Evolutionary conservation across 2,888 invertebrate species (phyloP).

Genomic region (Amphipyra tragopoginis): DNA sequence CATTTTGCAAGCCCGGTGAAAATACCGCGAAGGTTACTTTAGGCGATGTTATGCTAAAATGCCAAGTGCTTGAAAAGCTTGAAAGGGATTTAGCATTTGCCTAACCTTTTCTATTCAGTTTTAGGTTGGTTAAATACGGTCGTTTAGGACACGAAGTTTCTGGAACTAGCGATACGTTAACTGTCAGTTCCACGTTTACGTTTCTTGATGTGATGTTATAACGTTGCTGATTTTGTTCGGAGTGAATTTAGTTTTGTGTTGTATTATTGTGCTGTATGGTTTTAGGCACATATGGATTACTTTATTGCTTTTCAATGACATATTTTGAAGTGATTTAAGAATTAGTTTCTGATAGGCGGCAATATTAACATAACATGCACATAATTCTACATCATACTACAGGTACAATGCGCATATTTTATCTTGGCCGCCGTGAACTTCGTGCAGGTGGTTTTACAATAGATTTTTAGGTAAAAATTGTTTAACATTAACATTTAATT

Average conservation of each 20-base stretch:
- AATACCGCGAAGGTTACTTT: slow-evolving; percentile 38
- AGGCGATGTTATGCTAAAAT: slow-evolving; percentile 65
- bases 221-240: not conserved
- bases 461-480: too few species aligned
- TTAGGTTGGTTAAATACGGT: slow-evolving; percentile 9
- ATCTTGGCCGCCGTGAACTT: too few species aligned
- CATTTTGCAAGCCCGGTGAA: slow-evolving; percentile 32
- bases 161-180: slow-evolving; percentile 11
- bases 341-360: too few species aligned
- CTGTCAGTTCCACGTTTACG: slow-evolving; percentile 1
- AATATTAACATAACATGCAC: too few species aligned
- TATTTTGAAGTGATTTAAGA: not conserved
- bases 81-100: slow-evolving; percentile 52
- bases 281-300: not conserved
- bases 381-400: too few species aligned
- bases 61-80: slow-evolving; percentile 66
- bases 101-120: slow-evolving; percentile 59
- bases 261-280: not conserved
- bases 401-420: too few species aligned
- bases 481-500: too few species aligned
- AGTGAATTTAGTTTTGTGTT: not conserved
- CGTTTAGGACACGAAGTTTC: slow-evolving; percentile 6
- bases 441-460: too few species aligned
- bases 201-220: not conserved
- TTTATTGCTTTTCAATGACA: not conserved